A percentile compares a stretch with the other conserved stretches of the same genome.
These are phyloP conservation scores for Ceratoteleas bidentatus DNA, from an alignment of 1,140 invertebrate genomes.

Conservation along the genomic window DNA sequence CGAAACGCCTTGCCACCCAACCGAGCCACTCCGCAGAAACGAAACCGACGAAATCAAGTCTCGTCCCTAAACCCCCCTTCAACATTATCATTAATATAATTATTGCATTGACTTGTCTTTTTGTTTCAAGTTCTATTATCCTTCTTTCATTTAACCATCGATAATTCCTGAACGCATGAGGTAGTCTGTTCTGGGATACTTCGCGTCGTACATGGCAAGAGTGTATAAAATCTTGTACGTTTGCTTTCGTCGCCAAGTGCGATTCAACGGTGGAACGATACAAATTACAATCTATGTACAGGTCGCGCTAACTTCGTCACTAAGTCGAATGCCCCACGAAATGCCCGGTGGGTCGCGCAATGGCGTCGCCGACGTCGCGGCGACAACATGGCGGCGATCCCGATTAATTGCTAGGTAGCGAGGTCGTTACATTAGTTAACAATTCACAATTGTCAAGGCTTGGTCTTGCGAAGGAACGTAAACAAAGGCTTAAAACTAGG, in stretches of 20 bases:
- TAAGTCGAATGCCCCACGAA: no score
- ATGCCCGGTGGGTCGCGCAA: no score
- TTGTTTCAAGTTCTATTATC: slow-evolving; percentile 73
- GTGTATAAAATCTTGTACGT: slow-evolving; percentile 72
- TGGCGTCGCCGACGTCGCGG: no score
- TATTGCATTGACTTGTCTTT: slow-evolving; percentile 80
- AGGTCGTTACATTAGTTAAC: slow-evolving; percentile 50
- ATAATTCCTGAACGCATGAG: slow-evolving; percentile 81
- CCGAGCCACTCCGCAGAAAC: no score
- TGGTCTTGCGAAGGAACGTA: neutral
- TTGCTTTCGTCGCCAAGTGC: slow-evolving; percentile 17
- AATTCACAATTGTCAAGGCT: slow-evolving; percentile 25
- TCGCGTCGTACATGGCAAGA: slow-evolving; percentile 78
- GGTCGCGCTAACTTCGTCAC: no score
- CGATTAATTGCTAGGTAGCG: slow-evolving; percentile 69
- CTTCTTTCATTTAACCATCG: slow-evolving; percentile 74
- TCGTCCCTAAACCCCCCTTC: slow-evolving; percentile 16
- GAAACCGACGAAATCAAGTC: no score
- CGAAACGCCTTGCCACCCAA: no score
- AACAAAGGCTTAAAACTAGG: no score
- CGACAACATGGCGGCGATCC: no score
- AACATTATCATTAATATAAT: slow-evolving; percentile 74
- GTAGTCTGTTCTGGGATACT: slow-evolving; percentile 79
- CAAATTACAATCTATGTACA: slow-evolving; percentile 65
- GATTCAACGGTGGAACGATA: slow-evolving; percentile 16